Conservation (phyloP, 2,113 vertebrate genomes). For the Willisornis vidua region DNA sequence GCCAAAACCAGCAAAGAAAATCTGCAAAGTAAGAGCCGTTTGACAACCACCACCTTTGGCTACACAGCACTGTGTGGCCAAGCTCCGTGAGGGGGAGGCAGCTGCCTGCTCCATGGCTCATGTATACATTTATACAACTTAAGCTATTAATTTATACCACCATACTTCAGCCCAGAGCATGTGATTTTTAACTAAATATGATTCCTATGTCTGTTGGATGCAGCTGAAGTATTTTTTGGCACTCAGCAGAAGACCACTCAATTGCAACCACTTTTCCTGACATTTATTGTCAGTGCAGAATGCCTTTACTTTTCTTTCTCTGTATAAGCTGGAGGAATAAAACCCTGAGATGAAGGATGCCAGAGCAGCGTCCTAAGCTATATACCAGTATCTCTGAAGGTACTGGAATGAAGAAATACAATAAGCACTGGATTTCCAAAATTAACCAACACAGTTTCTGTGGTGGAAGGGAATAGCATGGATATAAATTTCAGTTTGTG, state of each 20-base stretch:
- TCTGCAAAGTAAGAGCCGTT: neutral
- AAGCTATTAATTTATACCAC: neutral
- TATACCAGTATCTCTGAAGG: neutral
- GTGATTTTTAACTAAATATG: neutral
- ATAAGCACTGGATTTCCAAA: neutral
- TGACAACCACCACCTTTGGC: neutral
- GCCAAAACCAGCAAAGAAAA: neutral
- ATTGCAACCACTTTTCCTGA: neutral
- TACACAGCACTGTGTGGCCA: neutral
- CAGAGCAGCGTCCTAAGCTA: neutral
- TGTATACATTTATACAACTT: neutral
- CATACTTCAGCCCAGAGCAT: neutral
- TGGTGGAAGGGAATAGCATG: neutral
- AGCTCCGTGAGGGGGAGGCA: neutral
- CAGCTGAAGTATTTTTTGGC: neutral
- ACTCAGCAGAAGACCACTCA: neutral
- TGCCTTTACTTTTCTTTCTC: neutral
- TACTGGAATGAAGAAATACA: neutral
- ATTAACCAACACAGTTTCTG: neutral
- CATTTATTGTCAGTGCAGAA: neutral
- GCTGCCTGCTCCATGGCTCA: neutral
- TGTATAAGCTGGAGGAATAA: neutral
- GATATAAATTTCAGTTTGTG: neutral
- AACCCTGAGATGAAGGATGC: neutral
- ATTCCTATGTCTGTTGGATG: neutral